Evolutionary conservation across 1,140 invertebrate species (phyloP), one percentile per base, ranked within the genome.

Genomic region (Stratiolaelaps scimitus): DNA sequence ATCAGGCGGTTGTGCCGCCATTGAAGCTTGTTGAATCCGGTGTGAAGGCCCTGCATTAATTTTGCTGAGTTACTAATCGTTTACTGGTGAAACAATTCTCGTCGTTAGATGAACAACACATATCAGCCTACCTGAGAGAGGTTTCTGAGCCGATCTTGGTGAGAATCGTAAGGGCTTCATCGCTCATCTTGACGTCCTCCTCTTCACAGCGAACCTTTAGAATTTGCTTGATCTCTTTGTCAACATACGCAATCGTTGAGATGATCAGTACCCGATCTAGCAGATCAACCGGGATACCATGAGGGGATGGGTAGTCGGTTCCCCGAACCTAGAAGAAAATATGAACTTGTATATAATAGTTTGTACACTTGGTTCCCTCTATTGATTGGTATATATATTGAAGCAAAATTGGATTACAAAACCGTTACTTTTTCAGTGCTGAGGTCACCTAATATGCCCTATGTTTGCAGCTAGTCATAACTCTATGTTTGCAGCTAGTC

Each of bases 221-320:
- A 70, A 97, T 97, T 78, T 93, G 87, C 72, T 85, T 85, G 17
- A 95, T 80, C 74, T 97, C 92, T 56, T 87, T 84, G 67, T 94
- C 86, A 15, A 83, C 79, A 75, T 98, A 98, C 0, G 90, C 87
- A 46, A 79, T 77, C 0, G 95, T 98, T 7, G 87, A 84, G 65
- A 96, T 89, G 29, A 98, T 98, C 64, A 98, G 88, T 81, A 92
- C 85, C 67, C 95, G 80, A 79, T 98, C 95, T 0, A 99, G 77
- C 47, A 99, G 76, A 81, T 99, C 95, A 65, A 96, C 84, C 0
- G 95, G 95, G 60, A 98, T 88, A 13, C 92, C 95, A 77, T 98
- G 95, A 0, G 95, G 93, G 68, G 89, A 90, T 67, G 82, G 82
- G 75, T 95, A 92, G 69, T 88, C 86, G 10, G 94, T 98, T 26